Conservation (phyloP, 1,140 invertebrate genomes). For the Cataglyphis hispanica region DNA sequence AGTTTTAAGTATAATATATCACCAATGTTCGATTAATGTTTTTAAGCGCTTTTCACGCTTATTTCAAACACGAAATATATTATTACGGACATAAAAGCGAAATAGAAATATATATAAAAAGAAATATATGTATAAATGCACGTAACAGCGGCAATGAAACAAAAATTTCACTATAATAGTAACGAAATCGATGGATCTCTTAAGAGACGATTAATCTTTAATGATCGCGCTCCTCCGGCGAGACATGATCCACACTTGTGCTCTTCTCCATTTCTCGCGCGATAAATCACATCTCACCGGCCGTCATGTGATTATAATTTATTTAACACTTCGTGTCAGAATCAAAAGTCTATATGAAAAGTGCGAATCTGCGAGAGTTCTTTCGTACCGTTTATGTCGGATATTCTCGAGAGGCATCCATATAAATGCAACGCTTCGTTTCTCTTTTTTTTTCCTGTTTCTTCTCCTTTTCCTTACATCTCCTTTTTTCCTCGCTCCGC, state of each 20-base stretch:
- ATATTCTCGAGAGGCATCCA: slow-evolving; percentile 2
- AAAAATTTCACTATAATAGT: background rate
- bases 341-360: slow-evolving; percentile 7
- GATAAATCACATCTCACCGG: slow-evolving; percentile 6
- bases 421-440: background rate
- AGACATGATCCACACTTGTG: background rate
- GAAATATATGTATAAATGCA: no score
- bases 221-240: no score
- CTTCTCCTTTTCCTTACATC: background rate
- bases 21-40: no score
- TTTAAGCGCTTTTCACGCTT: no score
- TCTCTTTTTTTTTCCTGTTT: background rate
- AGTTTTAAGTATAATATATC: no score
- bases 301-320: slow-evolving; percentile 6
- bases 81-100: no score
- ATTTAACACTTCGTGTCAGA: background rate
- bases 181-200: background rate
- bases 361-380: background rate
- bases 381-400: background rate
- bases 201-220: slow-evolving; percentile 12
- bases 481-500: background rate
- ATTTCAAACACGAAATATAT: no score
- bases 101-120: no score
- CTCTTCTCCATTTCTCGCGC: background rate
- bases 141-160: background rate